Conservation (phyloP, 2,888 invertebrate species). For the Leptopterna dolabrata region DNA sequence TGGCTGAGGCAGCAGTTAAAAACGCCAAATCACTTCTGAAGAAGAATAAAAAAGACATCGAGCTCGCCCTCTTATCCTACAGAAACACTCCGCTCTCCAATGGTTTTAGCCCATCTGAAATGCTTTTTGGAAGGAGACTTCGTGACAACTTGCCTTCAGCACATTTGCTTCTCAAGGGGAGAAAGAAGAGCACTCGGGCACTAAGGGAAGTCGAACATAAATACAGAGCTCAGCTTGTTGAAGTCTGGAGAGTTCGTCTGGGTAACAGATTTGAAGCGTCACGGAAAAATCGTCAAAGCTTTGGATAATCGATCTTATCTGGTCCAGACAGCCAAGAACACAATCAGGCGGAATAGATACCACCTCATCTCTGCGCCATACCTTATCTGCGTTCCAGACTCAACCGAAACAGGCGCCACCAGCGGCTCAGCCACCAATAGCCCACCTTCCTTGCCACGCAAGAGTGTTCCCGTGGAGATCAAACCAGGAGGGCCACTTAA, state of each 20-base stretch:
- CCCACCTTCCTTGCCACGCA: background rate
- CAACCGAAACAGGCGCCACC: background rate
- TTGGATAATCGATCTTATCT: background rate
- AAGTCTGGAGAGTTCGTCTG: constrained; percentile 20
- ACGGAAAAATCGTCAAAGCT: background rate
- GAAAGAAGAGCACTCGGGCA: background rate
- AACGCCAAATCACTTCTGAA: constrained; percentile 33
- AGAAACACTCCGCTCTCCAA: constrained; percentile 9
- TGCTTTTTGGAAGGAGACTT: constrained; percentile 15
- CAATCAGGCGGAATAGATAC: constrained; percentile 12
- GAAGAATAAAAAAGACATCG: constrained; percentile 10
- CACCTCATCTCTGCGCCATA: constrained; percentile 33
- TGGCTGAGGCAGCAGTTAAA: constrained; percentile 29
- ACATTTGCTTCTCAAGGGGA: background rate
- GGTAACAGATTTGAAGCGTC: constrained; percentile 10
- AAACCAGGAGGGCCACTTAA: too few species aligned
- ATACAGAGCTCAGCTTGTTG: background rate
- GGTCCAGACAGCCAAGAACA: background rate
- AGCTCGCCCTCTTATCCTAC: constrained; percentile 15
- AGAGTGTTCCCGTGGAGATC: background rate
- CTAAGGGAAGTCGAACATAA: background rate
- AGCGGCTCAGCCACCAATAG: background rate
- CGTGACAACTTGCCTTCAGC: constrained; percentile 14
- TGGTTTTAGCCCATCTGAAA: constrained; percentile 27
- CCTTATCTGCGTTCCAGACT: background rate